These are phyloP conservation scores for Nannospalax galili DNA, from an alignment of 2,113 vertebrate species.

Conservation along the genomic window DNA sequence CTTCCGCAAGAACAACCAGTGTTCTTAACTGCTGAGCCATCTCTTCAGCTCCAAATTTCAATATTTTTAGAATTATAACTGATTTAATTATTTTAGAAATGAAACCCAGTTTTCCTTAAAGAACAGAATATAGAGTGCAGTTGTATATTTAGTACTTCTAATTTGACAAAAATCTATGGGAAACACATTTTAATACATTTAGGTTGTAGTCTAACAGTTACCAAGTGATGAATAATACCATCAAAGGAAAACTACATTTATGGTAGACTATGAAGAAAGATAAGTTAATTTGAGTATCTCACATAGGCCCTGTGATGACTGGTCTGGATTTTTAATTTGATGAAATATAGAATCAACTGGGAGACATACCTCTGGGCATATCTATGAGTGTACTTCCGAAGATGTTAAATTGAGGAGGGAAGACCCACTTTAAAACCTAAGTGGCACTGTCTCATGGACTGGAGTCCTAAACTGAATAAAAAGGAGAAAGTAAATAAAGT, in stretches of 20 bases:
- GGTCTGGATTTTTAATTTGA: neutral
- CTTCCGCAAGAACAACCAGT: too few relatives aligned
- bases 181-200: constrained; percentile 44
- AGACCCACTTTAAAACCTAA: neutral
- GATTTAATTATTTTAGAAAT: constrained; percentile 39
- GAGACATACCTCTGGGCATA: neutral
- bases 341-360: neutral
- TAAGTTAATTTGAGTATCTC: neutral
- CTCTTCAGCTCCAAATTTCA: too few relatives aligned
- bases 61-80: constrained; percentile 29
- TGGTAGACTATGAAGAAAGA: constrained; percentile 4
- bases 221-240: neutral
- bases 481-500: neutral
- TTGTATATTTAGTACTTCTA: constrained; percentile 11
- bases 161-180: constrained; percentile 17
- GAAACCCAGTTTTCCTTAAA: constrained; percentile 10
- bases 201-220: constrained; percentile 15
- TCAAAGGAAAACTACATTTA: neutral
- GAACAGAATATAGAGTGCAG: neutral
- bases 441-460: neutral
- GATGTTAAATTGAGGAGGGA: neutral
- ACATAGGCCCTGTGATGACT: neutral
- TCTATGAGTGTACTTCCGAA: neutral
- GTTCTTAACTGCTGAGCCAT: too few relatives aligned
- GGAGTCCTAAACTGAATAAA: neutral